phyloP scores from a whole-genome alignment of 2,113 vertebrate species.

The Haplochromis vanheusdeni region DNA sequence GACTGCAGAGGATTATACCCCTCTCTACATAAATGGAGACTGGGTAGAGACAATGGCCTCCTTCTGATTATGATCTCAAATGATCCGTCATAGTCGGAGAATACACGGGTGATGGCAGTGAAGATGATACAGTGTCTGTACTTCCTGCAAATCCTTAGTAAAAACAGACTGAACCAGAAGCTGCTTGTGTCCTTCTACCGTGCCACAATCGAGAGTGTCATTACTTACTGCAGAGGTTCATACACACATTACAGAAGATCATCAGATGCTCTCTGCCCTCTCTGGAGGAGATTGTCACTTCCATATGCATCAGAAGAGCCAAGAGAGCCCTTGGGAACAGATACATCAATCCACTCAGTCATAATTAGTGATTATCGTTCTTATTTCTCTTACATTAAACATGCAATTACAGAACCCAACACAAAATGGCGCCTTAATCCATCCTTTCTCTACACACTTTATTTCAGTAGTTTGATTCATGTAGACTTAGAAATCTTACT shows the following conservation, averaged over 20 bases:
- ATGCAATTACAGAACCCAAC: background rate
- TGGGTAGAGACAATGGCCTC: background rate
- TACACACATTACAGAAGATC: background rate
- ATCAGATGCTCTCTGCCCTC: background rate
- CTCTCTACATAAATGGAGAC: accelerated
- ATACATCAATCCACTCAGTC: background rate
- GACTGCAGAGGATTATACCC: background rate
- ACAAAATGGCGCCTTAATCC: background rate
- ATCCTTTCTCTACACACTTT: background rate
- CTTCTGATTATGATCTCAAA: background rate
- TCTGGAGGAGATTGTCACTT: background rate
- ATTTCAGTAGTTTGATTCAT: background rate
- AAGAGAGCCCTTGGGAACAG: background rate
- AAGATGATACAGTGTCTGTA: background rate
- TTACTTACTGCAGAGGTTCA: background rate
- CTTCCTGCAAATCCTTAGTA: background rate
- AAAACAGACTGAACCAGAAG: background rate
- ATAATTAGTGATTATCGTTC: background rate
- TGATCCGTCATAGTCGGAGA: background rate
- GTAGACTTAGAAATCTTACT: background rate
- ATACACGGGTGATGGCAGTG: background rate
- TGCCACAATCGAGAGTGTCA: background rate
- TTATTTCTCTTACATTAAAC: background rate
- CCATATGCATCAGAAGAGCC: background rate
- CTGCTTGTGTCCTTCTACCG: background rate